Conservation (phyloP, 2,113 vertebrate genomes). For the Elgaria multicarinata region DNA sequence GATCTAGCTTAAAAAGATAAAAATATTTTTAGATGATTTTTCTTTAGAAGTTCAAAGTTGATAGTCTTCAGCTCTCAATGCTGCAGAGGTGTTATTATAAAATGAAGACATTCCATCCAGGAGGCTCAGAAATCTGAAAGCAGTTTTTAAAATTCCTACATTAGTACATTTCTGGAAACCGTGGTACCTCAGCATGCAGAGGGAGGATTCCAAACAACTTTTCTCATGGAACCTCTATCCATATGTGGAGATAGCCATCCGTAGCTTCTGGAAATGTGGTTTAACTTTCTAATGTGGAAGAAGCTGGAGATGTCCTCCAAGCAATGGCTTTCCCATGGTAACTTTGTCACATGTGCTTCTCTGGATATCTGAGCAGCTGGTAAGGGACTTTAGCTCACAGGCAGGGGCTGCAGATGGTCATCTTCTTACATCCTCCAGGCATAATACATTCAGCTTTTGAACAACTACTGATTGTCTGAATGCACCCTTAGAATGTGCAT, state of each 20-base stretch:
- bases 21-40: no score
- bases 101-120: no score
- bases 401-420: not conserved
- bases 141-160: not conserved
- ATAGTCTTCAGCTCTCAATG: not conserved
- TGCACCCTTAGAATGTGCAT: not conserved
- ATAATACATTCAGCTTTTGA: not conserved
- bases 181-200: not conserved
- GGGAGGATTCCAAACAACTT: not conserved
- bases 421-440: not conserved
- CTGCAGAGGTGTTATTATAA: not conserved
- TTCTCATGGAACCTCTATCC: no score
- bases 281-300: not conserved
- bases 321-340: not conserved
- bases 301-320: not conserved
- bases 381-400: not conserved
- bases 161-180: not conserved
- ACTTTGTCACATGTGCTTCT: not conserved
- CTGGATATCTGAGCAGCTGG: not conserved
- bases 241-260: not conserved
- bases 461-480: not conserved
- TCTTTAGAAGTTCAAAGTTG: no score
- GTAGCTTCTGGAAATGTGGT: not conserved
- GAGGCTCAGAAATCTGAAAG: no score
- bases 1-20: not conserved